These are phyloP conservation scores for Pristionchus exspectatus DNA, from an alignment of 2,888 invertebrate species.

Conservation along the genomic window DNA sequence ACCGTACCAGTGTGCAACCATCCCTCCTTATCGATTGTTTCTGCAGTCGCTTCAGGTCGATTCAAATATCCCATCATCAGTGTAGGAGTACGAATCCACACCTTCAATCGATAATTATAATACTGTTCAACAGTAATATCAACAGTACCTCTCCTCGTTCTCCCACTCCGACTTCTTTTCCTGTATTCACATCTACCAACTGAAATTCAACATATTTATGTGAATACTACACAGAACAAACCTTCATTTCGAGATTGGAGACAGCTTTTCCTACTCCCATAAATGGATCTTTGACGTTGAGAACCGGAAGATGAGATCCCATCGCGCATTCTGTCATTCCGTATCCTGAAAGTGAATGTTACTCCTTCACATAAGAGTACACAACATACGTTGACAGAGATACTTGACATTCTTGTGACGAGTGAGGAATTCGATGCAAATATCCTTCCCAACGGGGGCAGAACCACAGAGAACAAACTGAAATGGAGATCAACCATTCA, in stretches of 20 bases:
- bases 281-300: constrained; percentile 81
- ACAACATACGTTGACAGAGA: constrained; percentile 58
- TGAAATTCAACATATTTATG: constrained; percentile 56
- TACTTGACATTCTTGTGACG: constrained; percentile 57
- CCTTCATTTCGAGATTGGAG: constrained; percentile 85
- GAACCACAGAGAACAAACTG: constrained; percentile 66
- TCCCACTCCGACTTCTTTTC: constrained; percentile 83
- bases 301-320: constrained; percentile 80
- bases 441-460: constrained; percentile 70
- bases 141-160: constrained; percentile 85
- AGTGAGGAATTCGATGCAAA: constrained; percentile 65
- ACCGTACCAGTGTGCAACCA: constrained; percentile 85
- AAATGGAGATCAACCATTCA: background rate
- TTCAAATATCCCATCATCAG: constrained; percentile 90
- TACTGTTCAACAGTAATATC: too few relatives aligned
- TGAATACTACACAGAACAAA: constrained; percentile 58
- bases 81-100: constrained; percentile 89
- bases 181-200: constrained; percentile 81
- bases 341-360: constrained; percentile 82
- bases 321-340: constrained; percentile 88
- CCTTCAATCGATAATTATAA: constrained; percentile 61
- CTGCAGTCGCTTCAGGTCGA: constrained; percentile 85
- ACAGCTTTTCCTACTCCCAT: constrained; percentile 85
- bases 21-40: constrained; percentile 86
- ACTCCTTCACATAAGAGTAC: background rate